Conservation (phyloP, 2,113 vertebrate genomes). For the Probosciger aterrimus region DNA sequence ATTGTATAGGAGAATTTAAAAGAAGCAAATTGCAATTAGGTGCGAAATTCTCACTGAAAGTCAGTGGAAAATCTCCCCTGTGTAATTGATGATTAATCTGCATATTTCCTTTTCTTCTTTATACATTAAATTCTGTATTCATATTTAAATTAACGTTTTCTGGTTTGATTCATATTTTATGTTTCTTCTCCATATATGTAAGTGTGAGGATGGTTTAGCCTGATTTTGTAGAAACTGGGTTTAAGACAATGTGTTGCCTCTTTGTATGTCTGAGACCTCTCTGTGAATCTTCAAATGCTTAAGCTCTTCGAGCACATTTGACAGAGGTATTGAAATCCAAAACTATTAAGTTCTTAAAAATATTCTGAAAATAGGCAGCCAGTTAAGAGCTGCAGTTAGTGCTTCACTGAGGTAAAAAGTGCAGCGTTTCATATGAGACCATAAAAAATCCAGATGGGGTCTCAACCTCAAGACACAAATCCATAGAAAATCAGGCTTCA, state of each 20-base stretch:
- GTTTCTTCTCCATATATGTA: not conserved
- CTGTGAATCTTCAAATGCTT: not conserved
- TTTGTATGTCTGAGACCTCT: not conserved
- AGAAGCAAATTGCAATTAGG: not conserved
- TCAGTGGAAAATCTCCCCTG: not conserved
- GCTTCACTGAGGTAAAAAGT: conserved; percentile 9
- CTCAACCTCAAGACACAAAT: conserved; percentile 37
- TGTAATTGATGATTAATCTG: not conserved
- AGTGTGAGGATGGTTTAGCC: not conserved
- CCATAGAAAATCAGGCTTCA: conserved; percentile 7
- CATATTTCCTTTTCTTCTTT: not conserved
- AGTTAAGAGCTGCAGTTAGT: not conserved
- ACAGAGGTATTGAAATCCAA: not conserved
- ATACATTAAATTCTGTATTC: not conserved
- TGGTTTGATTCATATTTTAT: not conserved
- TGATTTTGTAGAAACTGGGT: not conserved
- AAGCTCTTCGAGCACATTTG: not conserved
- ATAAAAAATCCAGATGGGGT: not conserved
- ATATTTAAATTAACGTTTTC: not conserved
- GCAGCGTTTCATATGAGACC: not conserved
- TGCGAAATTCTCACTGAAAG: not conserved
- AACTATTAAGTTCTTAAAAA: not conserved
- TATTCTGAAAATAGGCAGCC: not conserved
- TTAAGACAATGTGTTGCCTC: not conserved
- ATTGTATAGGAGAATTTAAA: not conserved